Evolutionary conservation across 1,140 invertebrate species (phyloP), one percentile per base, ranked within the genome.

Genomic region (Bombus picipes): DNA sequence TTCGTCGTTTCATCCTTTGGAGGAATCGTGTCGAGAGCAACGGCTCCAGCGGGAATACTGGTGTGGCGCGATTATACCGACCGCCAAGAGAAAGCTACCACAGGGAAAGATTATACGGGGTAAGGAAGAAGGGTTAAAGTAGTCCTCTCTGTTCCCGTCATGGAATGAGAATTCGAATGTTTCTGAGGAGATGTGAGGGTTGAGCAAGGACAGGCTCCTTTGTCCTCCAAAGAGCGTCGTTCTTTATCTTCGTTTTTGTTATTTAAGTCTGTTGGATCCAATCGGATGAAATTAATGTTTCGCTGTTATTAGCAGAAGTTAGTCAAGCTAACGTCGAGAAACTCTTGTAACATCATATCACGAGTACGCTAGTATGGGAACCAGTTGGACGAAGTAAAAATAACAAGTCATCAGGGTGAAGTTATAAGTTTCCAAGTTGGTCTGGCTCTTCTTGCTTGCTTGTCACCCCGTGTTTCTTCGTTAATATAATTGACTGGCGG

Each of bases 251-350:
- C 78, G 34, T 83, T 81, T 80, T 86, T 83, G 86, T 85, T 86
- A 83, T 89, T 89, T 85, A 91, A 88, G 89, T 90, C 93, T 91
- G 87, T 83, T 93, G 92, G 93, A 93, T 91, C 92, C 92, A 94
- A 94, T 94, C 92, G 94, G 90, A 90, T 86, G 93, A 93, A 94
- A 94, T 94, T 94, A 95, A 94, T 94, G 94, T 92, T 89, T 83
- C 87, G 83, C 90, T 90, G 92, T 94, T 94, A 94, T 94, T 94
- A 94, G 91, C 91, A 92, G 93, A 94, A 95, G 94, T 94, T 95
- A 93, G 90, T 90, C 90, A 85, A 91, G 32, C 43, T 37, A 5
- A 41, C 28, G 72, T 47, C 88, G 91, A 83, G 65, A 68, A 89
- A 89, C 87, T 86, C 62, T 43, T 32, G 77, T 65, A 65, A 72